Evolutionary conservation across 2,888 invertebrate species (phyloP), one percentile per base, ranked within the genome.

Genomic region (Tipula unca): DNA sequence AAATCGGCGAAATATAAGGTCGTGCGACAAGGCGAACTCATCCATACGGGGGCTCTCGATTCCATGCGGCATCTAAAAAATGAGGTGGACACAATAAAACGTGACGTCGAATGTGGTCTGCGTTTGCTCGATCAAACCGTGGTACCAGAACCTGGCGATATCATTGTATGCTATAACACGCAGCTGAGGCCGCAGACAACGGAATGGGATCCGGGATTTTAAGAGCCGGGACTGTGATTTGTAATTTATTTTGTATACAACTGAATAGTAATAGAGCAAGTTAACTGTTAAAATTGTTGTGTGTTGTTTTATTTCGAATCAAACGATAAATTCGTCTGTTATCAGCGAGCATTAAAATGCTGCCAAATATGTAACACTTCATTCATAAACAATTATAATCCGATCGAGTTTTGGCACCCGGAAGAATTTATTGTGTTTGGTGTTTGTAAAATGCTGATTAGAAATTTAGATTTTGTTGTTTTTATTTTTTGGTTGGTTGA

Each of bases 21-120:
- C 17, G 86, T 95, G 0, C 91, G 98, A 32, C 92, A 93, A 5
- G 93, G 92, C 3, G 93, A 95, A 85, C 89, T 93, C 25, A 89
- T 97, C 82, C 94, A 93, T 89, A 93, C 95, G 89, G 97, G 97
- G 85, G 91, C 92, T 87, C 89, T 98, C 86, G 91, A 92, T 32
- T 97, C 98, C 0, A 94, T 99, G 95, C 94, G 95, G 87, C 98
- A 98, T 90, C 91, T 97, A 84, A 99, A 98, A 89, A 93, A 94
- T 85, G 98, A 98, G 91, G 97, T 97, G 3, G 94, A 94, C 4
- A 92, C 93, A 0, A 94, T 99, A 54, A 96, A 96, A 89, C 94
- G 93, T 84, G 96, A 96, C 89, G 93, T 94, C 86, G 98, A 99
- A 89, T 99, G 99, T 90, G 99, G 99, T 0, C 89, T 99, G 35